Base-by-base conservation (phyloP, 2,888 invertebrate species). In the Tiliacea citrago region DNA sequence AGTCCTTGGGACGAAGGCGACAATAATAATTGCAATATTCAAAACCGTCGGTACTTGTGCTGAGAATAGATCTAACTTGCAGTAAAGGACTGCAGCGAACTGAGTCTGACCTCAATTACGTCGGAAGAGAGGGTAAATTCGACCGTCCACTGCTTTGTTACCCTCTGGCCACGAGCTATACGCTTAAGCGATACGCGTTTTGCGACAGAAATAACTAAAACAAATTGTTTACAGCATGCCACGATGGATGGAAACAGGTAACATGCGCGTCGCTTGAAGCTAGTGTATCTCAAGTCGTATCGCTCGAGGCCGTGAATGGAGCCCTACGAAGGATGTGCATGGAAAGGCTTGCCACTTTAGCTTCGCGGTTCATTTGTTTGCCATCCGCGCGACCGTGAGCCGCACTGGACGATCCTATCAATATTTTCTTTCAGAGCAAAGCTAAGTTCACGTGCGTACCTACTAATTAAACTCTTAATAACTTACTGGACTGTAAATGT, bases 1-100 rank as follows among this genome's bases (percentile, higher is more conserved):
- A n/a, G 0, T 47, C 1, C 18, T 49, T 18, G 53, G 42, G 21
- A 66, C 8, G 45, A 35, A 70, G 61, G 45, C 83, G 70, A 79
- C 79, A 66, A 82, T 77, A 66, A 82, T 79, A 62, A 79, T 82
- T 79, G 82, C 78, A 79, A 82, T 79, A 82, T 79, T 79, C 83
- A 79, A 53, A 77, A 51, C 12, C 21, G 9, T 77, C 66, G 47
- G 70, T 82, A 62, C 66, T 82, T 82, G 66, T 49, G 51, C 45
- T 47, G 8, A 13, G 51, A 81, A 75, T 66, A 61, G 42, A 77
- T 66, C 35, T 6, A 61, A 35, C 55, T 81, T 75, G 81, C 81
- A 62, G 45, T 61, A 45, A 61, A 61, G 16, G 62, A 63, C 63
- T 79, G 62, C 57, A 53, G 51, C 51, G 16, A 61, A 42, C 47